phyloP scores from a whole-genome alignment of 2,888 invertebrate species.

The Punctoribates punctum region DNA sequence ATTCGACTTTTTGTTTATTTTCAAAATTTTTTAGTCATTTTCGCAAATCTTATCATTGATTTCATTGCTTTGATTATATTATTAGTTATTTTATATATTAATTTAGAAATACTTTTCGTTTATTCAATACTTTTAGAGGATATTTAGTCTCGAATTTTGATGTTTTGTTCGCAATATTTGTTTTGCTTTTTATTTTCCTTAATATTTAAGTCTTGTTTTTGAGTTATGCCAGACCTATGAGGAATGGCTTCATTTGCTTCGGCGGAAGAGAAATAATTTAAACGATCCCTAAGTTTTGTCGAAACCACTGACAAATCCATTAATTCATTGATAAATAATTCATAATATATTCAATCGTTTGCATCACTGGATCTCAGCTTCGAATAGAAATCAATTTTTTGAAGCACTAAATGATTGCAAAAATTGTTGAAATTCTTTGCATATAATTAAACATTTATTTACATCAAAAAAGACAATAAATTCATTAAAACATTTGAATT shows the following conservation, averaged over 20 bases:
- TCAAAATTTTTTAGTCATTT: neutral
- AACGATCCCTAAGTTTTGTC: neutral
- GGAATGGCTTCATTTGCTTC: too few relatives aligned
- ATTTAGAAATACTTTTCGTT: neutral
- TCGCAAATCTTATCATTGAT: neutral
- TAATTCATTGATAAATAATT: conserved; percentile 15
- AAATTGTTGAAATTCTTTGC: neutral
- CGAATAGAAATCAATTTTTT: neutral
- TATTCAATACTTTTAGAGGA: neutral
- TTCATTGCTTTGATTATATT: neutral
- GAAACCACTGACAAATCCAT: neutral
- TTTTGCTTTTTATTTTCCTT: too few relatives aligned
- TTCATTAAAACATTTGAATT: conserved; percentile 5
- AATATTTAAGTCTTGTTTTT: too few relatives aligned
- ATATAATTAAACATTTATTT: conserved; percentile 1
- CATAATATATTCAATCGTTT: neutral
- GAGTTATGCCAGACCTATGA: too few relatives aligned
- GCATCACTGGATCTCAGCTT: conserved; percentile 24
- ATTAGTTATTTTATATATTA: neutral
- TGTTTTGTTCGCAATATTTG: too few relatives aligned
- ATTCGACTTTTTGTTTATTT: neutral
- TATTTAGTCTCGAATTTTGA: too few relatives aligned
- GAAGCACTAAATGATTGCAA: neutral
- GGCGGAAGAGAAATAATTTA: neutral
- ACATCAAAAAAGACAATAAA: neutral